Evolutionary conservation across 2,888 invertebrate species (phyloP).

Genomic region (Teleogryllus oceanicus): DNA sequence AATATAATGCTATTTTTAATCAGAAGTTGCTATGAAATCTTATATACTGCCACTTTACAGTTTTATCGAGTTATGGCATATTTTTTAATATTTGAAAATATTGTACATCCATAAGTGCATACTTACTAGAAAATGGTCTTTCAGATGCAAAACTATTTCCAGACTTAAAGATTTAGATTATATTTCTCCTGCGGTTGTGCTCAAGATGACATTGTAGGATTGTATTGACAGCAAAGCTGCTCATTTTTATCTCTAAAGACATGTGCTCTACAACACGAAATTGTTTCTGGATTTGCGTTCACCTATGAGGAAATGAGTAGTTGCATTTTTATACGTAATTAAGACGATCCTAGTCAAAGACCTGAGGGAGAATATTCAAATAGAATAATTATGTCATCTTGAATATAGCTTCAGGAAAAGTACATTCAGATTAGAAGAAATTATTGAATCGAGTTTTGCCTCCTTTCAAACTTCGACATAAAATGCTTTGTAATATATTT

Average conservation of each 20-base stretch:
- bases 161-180: constrained; percentile 23
- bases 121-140: constrained; percentile 29
- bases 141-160: constrained; percentile 25
- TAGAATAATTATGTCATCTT: background rate
- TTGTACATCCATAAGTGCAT: constrained; percentile 31
- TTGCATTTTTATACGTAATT: background rate
- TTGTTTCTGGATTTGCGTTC: background rate
- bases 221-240: background rate
- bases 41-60: constrained; percentile 31
- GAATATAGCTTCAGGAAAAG: background rate
- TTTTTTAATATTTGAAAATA: constrained; percentile 33
- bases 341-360: too few relatives aligned
- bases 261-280: background rate
- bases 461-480: constrained; percentile 1
- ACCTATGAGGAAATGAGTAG: too few relatives aligned
- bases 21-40: constrained; percentile 27
- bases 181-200: background rate
- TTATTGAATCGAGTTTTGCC: background rate
- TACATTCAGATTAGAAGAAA: background rate
- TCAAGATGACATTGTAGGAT: background rate
- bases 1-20: constrained; percentile 30
- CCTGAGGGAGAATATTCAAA: too few relatives aligned
- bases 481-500: constrained; percentile 23
- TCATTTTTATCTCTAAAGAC: too few relatives aligned
- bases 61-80: constrained; percentile 30